Conservation (phyloP, 2,113 vertebrate species). For the Nyctibius bracteatus region DNA sequence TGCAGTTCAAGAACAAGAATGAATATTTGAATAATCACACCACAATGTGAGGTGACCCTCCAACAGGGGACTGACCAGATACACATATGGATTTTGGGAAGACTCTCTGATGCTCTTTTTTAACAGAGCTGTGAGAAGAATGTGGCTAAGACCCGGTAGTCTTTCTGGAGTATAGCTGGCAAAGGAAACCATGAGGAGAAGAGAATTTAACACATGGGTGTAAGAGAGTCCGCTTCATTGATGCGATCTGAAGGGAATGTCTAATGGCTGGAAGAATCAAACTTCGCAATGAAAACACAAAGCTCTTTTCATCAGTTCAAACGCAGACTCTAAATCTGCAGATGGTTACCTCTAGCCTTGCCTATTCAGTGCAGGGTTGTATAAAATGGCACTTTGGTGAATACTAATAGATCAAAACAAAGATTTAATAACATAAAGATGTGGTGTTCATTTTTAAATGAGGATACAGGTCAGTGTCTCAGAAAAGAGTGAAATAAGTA, state of each 20-base stretch:
- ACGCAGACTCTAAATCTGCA: conserved; percentile 76
- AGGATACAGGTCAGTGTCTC: conserved; percentile 78
- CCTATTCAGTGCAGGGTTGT: conserved; percentile 72
- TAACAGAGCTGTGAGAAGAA: conserved; percentile 85
- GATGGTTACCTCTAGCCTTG: conserved; percentile 81
- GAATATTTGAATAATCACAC: conserved; percentile 79
- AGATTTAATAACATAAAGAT: conserved; percentile 82
- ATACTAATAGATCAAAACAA: conserved; percentile 84
- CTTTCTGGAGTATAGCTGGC: conserved; percentile 77
- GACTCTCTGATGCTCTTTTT: conserved; percentile 79
- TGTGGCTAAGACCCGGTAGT: conserved; percentile 75
- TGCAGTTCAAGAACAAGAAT: conserved; percentile 74
- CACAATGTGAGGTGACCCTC: conserved; percentile 83
- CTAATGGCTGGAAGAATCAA: conserved; percentile 87
- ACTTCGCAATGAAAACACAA: conserved; percentile 88
- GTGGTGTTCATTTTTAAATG: conserved; percentile 77
- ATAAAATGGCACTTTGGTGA: conserved; percentile 81
- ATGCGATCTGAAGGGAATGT: conserved; percentile 84
- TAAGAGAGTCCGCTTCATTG: conserved; percentile 79
- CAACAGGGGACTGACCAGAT: conserved; percentile 71
- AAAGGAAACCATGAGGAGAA: conserved; percentile 82
- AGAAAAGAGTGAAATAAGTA: conserved; percentile 74
- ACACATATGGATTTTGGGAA: conserved; percentile 80
- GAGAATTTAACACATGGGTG: conserved; percentile 88
- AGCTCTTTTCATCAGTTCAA: conserved; percentile 85